Percentiles rank a stretch among this genome's conserved stretches.
These are phyloP conservation scores for Orthosia gracilis DNA, from an alignment of 2,888 invertebrate species.

Conservation along the genomic window DNA sequence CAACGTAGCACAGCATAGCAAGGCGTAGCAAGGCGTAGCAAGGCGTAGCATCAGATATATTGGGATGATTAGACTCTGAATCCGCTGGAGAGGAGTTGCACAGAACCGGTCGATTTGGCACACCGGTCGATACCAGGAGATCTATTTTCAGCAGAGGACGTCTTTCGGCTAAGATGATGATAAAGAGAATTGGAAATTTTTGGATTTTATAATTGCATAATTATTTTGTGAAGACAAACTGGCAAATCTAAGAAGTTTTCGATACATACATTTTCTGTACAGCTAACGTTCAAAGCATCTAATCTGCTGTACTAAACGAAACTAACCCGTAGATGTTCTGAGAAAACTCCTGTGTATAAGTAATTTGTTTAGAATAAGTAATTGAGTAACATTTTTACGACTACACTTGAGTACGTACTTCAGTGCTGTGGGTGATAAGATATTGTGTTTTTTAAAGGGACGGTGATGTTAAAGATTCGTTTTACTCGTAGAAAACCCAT, in stretches of 20 bases:
- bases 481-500: slow-evolving; percentile 2
- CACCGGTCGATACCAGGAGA: too few relatives aligned
- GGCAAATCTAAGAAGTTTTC: too few relatives aligned
- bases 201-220: too few relatives aligned
- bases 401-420: slow-evolving; percentile 36
- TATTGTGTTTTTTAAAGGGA: slow-evolving; percentile 11
- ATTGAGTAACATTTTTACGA: slow-evolving; percentile 67
- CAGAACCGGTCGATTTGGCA: too few relatives aligned
- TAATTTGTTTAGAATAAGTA: slow-evolving; percentile 79
- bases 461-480: not conserved
- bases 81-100: too few relatives aligned
- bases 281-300: not conserved
- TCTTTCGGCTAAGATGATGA: too few relatives aligned
- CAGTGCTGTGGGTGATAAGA: slow-evolving; percentile 31
- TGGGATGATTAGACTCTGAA: not conserved
- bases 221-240: not conserved
- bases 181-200: too few relatives aligned
- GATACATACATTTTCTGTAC: too few relatives aligned
- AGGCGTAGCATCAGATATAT: not conserved
- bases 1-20: not conserved
- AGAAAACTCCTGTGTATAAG: slow-evolving; percentile 72
- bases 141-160: too few relatives aligned
- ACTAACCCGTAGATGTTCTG: slow-evolving; percentile 42
- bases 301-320: slow-evolving; percentile 21
- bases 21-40: too few relatives aligned